Evolutionary conservation across 2,888 invertebrate species (phyloP).

Genomic region (Plusia festucae): DNA sequence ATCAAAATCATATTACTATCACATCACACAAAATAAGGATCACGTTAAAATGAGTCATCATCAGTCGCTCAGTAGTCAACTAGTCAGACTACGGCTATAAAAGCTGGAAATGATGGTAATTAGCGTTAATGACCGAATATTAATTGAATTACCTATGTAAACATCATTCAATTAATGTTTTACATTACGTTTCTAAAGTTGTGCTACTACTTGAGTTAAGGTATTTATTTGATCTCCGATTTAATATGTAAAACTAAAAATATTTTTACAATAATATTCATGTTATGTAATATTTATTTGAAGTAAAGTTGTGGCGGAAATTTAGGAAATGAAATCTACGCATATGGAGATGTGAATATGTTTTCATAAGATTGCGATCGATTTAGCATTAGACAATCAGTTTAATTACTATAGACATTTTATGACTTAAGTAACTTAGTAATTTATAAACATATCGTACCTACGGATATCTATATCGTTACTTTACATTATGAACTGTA

Average conservation of each 20-base stretch:
- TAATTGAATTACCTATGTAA: too few relatives aligned
- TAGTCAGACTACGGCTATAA: neutral
- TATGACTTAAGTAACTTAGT: too few relatives aligned
- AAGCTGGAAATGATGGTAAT: neutral
- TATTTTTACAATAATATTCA: slow-evolving; percentile 31
- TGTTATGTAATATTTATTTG: slow-evolving; percentile 25
- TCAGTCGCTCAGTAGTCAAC: neutral
- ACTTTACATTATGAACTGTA: too few relatives aligned
- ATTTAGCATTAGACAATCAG: neutral
- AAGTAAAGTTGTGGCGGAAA: slow-evolving; percentile 31
- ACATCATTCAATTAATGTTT: too few relatives aligned
- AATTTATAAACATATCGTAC: too few relatives aligned
- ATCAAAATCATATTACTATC: slow-evolving; percentile 20
- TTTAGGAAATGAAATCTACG: slow-evolving; percentile 13
- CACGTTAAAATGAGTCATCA: neutral
- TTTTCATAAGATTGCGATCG: slow-evolving; percentile 3
- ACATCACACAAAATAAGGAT: neutral
- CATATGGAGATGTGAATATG: slow-evolving; percentile 26
- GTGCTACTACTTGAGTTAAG: too few relatives aligned
- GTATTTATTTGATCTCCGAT: too few relatives aligned
- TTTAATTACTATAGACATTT: neutral
- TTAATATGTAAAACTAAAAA: neutral
- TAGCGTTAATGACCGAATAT: too few relatives aligned
- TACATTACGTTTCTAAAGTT: too few relatives aligned
- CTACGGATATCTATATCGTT: too few relatives aligned